phyloP scores from a whole-genome alignment of 2,113 vertebrate species.

The Athene noctua region DNA sequence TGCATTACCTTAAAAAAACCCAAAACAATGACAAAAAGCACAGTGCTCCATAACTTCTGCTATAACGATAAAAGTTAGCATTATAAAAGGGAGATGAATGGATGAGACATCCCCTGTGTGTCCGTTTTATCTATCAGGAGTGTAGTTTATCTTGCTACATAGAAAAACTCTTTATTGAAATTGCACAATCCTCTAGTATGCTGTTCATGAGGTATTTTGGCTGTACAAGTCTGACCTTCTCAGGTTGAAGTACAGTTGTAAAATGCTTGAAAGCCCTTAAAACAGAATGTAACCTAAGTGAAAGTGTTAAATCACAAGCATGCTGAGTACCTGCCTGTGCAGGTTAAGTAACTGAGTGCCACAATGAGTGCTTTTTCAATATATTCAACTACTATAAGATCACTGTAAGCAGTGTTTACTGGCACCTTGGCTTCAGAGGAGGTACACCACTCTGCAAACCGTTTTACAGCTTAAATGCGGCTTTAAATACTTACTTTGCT shows the following conservation, averaged over 20 bases:
- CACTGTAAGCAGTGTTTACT: background rate
- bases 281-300: background rate
- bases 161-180: background rate
- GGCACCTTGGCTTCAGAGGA: background rate
- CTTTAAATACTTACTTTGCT: background rate
- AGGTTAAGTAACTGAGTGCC: background rate
- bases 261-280: constrained; percentile 11
- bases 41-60: background rate
- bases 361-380: background rate
- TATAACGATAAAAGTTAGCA: background rate
- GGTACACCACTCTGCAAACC: background rate
- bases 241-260: background rate
- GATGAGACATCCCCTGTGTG: background rate
- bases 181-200: background rate
- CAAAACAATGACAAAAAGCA: no score
- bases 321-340: fast-evolving
- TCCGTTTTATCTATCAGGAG: fast-evolving
- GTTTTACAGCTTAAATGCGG: background rate
- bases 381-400: background rate
- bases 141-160: background rate
- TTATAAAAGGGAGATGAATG: background rate
- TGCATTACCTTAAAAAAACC: background rate
- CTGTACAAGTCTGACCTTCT: background rate
- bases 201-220: background rate
- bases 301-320: background rate